Evolutionary conservation across 1,140 invertebrate species (phyloP).

Genomic region (Intoshia linei): DNA sequence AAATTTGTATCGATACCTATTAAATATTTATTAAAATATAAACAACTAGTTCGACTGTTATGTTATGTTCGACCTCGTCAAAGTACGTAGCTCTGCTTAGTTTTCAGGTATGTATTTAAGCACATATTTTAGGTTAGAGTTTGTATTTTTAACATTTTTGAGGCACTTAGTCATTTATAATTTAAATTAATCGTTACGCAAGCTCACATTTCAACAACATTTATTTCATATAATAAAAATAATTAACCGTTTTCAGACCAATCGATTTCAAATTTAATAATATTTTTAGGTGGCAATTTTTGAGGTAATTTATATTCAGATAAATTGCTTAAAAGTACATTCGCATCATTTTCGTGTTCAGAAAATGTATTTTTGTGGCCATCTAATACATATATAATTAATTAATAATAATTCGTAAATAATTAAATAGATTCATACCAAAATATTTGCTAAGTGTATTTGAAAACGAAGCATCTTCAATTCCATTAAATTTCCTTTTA

Average conservation of each 20-base stretch:
- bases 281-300: too few species aligned
- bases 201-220: too few species aligned
- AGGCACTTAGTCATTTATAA: not conserved
- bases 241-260: too few species aligned
- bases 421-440: constrained; percentile 8
- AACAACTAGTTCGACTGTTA: constrained; percentile 4
- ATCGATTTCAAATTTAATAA: too few species aligned
- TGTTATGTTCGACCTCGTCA: constrained; percentile 8
- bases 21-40: not conserved
- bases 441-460: constrained; percentile 9
- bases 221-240: too few species aligned
- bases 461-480: constrained; percentile 8
- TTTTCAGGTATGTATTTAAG: not conserved
- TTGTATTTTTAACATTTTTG: not conserved
- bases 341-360: not conserved
- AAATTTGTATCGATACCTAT: constrained; percentile 10
- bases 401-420: not conserved
- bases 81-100: not conserved
- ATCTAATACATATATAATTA: not conserved
- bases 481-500: constrained; percentile 10
- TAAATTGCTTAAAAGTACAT: not conserved
- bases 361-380: not conserved
- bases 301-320: too few species aligned
- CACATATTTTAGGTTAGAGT: not conserved
- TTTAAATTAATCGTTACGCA: too few species aligned